These are phyloP conservation scores for Camelus bactrianus DNA, from an alignment of 2,113 vertebrate genomes.

Conservation along the genomic window DNA sequence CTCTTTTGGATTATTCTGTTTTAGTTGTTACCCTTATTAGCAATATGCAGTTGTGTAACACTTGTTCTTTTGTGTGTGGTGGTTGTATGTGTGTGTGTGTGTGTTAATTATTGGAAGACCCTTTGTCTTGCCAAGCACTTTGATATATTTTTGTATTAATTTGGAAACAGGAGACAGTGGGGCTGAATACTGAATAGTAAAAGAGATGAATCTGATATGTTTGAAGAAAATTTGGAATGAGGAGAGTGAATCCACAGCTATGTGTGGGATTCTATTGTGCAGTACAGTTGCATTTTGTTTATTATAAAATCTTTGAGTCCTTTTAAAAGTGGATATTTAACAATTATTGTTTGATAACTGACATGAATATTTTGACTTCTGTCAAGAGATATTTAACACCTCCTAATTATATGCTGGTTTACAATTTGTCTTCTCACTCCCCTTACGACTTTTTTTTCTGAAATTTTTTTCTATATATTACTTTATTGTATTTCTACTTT, in stretches of 20 bases:
- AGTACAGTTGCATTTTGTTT: background rate
- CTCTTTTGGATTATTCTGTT: background rate
- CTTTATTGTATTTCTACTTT: background rate
- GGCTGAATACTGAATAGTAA: background rate
- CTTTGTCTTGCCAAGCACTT: background rate
- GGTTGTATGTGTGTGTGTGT: background rate
- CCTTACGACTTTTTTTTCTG: background rate
- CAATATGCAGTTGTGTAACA: background rate
- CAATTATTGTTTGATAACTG: background rate
- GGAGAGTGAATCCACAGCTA: background rate
- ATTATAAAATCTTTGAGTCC: background rate
- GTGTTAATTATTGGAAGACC: background rate
- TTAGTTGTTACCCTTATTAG: background rate
- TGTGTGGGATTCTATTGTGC: background rate
- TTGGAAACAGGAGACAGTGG: background rate
- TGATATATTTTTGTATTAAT: background rate
- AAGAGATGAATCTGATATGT: background rate
- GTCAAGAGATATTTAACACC: background rate
- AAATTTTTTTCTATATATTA: background rate
- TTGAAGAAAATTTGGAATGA: background rate
- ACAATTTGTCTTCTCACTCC: background rate
- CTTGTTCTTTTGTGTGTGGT: background rate
- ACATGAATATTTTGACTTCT: background rate
- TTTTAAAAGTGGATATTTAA: background rate
- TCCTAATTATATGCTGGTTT: background rate